Base-by-base conservation (phyloP, 2,888 invertebrate genomes). In the Drosophila meridiana region DNA sequence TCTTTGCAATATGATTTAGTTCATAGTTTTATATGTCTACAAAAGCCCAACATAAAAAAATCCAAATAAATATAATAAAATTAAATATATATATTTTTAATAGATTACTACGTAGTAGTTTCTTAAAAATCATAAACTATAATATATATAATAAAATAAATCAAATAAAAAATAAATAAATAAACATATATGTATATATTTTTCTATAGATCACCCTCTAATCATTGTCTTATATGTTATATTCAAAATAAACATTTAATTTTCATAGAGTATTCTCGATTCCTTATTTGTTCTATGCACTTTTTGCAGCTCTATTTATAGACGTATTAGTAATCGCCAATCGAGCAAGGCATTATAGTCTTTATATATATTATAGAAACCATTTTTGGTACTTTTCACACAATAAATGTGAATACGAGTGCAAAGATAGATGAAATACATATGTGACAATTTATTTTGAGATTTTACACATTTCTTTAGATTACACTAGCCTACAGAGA, bases 261-360 rank as follows among this genome's bases (percentile, higher is more conserved):
- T 45, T 58, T 9, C 40, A 62, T 9, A 36, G 56, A 43, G 20
- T 11, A 20, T 13, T n/a, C 8, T 9, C 13, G 9, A 14, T 53
- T 62, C 43, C 11, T 26, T 28, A 4, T 13, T 3, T 9, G 8
- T 32, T 20, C 13, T 32, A 20, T 11, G 40, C n/a, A 3, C 36
- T n/a, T 32, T 14, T 60, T 55, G 64, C 47, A 62, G 64, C 66
- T 61, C 50, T 70, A 53, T 86, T 77, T 78, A 75, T 76, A 82
- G 67, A 69, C 48, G 42, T 59, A 76, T 81, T 78, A 72, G 82
- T 69, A 84, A 76, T 78, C 40, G 72, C 66, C 81, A 87, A 82
- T 76, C 59, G 56, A 45, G 59, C 52, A 47, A 59, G 63, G 50
- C 69, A 64, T 71, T 62, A 34, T 55, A 87, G 76, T 63, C 72